Percentiles rank a stretch among this genome's conserved stretches.
These are phyloP conservation scores for Oryzias celebensis DNA, from an alignment of 2,113 vertebrate species.

Conservation along the genomic window DNA sequence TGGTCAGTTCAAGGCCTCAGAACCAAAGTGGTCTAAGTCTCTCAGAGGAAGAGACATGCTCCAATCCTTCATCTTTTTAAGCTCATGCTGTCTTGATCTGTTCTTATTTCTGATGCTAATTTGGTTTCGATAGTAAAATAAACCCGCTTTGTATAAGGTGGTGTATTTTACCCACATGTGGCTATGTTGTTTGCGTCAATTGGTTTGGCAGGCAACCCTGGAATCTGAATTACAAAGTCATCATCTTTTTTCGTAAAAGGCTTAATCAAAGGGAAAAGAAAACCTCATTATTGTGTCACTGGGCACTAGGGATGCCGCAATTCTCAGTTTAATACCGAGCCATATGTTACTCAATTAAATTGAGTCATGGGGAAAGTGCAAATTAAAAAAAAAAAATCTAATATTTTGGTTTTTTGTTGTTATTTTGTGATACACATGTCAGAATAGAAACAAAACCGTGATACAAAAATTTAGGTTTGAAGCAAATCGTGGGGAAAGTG, in stretches of 20 bases:
- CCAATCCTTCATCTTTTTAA: constrained; percentile 17
- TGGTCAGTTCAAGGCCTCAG: too few species aligned
- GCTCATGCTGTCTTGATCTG: constrained; percentile 32
- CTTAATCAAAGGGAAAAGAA: constrained; percentile 33
- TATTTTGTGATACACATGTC: too few species aligned
- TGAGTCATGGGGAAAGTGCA: too few species aligned
- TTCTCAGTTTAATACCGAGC: too few species aligned
- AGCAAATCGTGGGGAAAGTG: too few species aligned
- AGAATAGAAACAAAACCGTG: too few species aligned
- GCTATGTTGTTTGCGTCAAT: constrained; percentile 62
- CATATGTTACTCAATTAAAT: too few species aligned
- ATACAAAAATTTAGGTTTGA: too few species aligned
- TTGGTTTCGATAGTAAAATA: constrained; percentile 44
- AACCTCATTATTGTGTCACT: neutral
- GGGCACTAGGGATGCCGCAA: too few species aligned
- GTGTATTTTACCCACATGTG: constrained; percentile 32
- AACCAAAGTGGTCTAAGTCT: neutral
- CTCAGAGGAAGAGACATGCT: neutral
- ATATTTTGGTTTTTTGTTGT: too few species aligned
- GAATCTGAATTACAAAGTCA: constrained; percentile 54
- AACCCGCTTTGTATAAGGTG: constrained; percentile 34
- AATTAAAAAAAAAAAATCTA: too few species aligned
- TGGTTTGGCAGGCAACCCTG: constrained; percentile 64
- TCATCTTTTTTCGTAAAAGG: constrained; percentile 40
- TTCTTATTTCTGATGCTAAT: constrained; percentile 47